Conservation (phyloP, 2,113 vertebrate species). For the Prunella fulvescens region DNA sequence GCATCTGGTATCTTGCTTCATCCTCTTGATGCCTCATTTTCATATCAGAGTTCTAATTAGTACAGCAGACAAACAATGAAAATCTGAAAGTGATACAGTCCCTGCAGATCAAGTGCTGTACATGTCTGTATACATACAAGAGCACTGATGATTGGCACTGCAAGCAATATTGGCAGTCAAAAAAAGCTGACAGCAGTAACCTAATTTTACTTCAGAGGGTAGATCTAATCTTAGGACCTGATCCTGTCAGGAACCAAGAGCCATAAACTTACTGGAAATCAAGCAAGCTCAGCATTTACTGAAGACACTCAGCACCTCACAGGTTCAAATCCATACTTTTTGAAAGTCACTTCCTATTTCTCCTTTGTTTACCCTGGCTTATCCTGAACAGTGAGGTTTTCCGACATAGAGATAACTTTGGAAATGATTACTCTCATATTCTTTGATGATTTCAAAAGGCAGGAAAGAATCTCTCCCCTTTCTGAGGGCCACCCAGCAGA, state of each 20-base stretch:
- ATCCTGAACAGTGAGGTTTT: constrained; percentile 54
- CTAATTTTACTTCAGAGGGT: not conserved
- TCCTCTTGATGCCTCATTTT: not conserved
- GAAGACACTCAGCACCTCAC: constrained; percentile 6
- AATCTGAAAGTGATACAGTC: not conserved
- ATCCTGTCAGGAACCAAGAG: not conserved
- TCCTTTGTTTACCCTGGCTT: constrained; percentile 56
- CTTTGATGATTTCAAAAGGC: constrained; percentile 67
- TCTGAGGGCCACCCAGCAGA: constrained; percentile 47
- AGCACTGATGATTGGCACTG: not conserved
- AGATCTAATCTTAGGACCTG: not conserved
- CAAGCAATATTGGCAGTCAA: not conserved
- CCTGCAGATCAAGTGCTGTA: not conserved
- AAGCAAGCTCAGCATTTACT: constrained; percentile 6
- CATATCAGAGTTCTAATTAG: not conserved
- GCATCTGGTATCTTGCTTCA: not conserved
- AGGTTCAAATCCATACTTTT: constrained; percentile 45
- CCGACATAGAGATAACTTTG: constrained; percentile 45
- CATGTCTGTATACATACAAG: not conserved
- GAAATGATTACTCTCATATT: constrained; percentile 54
- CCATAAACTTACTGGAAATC: not conserved
- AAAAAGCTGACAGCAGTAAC: constrained; percentile 2
- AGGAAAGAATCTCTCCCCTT: constrained; percentile 69
- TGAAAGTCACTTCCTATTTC: constrained; percentile 42
- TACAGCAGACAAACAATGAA: not conserved